Evolutionary conservation across 2,797 vertebrate genomes (phyloP), one percentile per base, ranked within the genome.

Genomic region (Erpetoichthys calabaricus): DNA sequence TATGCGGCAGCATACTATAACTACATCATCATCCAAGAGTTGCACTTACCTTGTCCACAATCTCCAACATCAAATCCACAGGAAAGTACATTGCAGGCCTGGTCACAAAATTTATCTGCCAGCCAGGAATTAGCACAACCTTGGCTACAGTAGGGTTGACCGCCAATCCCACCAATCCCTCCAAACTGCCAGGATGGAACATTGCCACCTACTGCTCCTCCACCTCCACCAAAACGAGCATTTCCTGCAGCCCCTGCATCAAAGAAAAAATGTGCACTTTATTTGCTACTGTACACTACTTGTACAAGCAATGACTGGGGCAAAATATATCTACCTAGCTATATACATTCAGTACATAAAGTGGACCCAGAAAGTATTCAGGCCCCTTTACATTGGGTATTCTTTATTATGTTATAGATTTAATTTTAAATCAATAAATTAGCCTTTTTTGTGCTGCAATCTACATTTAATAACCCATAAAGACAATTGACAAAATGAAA

Each of bases 91-190:
- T 99, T 99, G 77, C 96, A 99, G 55, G 95, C 96, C 62, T 98
- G 95, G 69, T 99, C 96, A 62, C 96, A 99, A 78, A 99, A 99
- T 71, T 97, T 98, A 74, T 99, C 96, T 0, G 96, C 96, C 8
- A 99, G 80, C 96, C 96, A 99, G 59, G 95, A 98, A 71, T 95
- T 98, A 50, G 95, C 95, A 66, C 96, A 99, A 55, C 96, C 96
- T 68, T 95, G 94, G 66, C 92, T 99, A 66, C 96, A 99, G 74
- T 95, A 97, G 1, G 93, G 89, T 59, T 83, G 67, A 1, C 87
- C 89, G 1, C 76, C 87, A 1, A 94, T 79, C 56, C 89, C 92
- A 55, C 79, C 89, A 4, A 92, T 73, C 53, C 89, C 92, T 8
- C 80, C 87, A 64, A 95, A 94, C 44, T 98, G 93, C 96, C 94